A percentile compares a stretch with the other conserved stretches of the same genome.
These are phyloP conservation scores for Polymixis lichenea DNA, from an alignment of 2,888 invertebrate genomes.

Conservation along the genomic window DNA sequence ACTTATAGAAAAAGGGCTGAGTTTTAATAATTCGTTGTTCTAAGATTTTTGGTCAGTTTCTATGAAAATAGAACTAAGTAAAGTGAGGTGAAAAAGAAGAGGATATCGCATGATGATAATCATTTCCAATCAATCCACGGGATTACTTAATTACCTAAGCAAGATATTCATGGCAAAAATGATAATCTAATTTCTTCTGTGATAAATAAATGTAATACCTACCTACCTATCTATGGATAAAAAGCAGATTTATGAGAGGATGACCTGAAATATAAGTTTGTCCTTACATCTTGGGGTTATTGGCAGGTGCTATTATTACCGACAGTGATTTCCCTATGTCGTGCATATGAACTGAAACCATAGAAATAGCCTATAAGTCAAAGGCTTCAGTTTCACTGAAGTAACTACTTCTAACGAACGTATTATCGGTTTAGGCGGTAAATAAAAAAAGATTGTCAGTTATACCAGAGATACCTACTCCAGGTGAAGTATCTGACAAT, in stretches of 20 bases:
- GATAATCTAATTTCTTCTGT: neutral
- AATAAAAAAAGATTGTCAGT: constrained; percentile 15
- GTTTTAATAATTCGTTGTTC: neutral
- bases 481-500: no score
- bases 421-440: neutral
- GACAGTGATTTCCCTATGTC: constrained; percentile 11
- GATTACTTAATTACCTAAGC: neutral
- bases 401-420: constrained; percentile 1
- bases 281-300: constrained; percentile 2
- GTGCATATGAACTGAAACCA: constrained; percentile 46
- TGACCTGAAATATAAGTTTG: constrained; percentile 9
- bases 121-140: neutral
- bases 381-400: constrained; percentile 3
- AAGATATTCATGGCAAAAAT: neutral
- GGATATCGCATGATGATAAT: neutral
- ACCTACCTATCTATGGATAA: neutral
- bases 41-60: neutral
- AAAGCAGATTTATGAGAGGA: constrained; percentile 5
- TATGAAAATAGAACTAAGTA: neutral
- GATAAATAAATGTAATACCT: neutral
- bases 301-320: constrained; percentile 15
- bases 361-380: constrained; percentile 28
- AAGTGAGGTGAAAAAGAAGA: constrained; percentile 1
- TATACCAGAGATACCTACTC: no score
- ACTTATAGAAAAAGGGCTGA: neutral